Conservation (phyloP, 1,140 invertebrate genomes). For the Cherax quadricarinatus region DNA sequence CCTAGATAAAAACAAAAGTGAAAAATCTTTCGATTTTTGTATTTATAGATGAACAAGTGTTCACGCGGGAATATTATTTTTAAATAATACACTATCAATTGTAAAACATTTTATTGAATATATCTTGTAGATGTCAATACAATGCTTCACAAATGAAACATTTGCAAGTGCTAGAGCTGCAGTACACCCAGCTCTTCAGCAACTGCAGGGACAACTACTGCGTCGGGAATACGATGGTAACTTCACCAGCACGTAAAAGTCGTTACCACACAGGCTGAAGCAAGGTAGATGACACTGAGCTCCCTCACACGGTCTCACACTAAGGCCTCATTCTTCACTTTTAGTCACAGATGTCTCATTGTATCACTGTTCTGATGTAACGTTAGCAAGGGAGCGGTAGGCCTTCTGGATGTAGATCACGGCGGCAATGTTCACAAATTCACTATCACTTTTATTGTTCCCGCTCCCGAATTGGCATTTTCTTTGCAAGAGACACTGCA, state of each 20-base stretch:
- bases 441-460: background rate
- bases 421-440: constrained; percentile 17
- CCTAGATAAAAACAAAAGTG: too few relatives aligned
- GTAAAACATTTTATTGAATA: constrained; percentile 55
- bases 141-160: constrained; percentile 22
- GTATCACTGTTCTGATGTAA: constrained; percentile 1
- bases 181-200: constrained; percentile 6
- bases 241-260: constrained; percentile 16
- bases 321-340: background rate
- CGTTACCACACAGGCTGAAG: constrained; percentile 1
- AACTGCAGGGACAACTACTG: constrained; percentile 7
- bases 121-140: constrained; percentile 51
- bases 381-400: constrained; percentile 24
- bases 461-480: constrained; percentile 43
- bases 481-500: background rate
- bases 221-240: background rate
- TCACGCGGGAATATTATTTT: background rate
- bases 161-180: constrained; percentile 14
- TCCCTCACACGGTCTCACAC: too few relatives aligned
- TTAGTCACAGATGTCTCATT: constrained; percentile 4
- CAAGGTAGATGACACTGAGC: background rate
- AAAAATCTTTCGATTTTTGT: too few relatives aligned
- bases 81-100: constrained; percentile 30
- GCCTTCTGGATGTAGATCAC: constrained; percentile 37
- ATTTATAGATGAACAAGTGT: background rate